These are phyloP conservation scores for Tringa solitaria DNA, from an alignment of 2,113 vertebrate genomes.

Conservation along the genomic window DNA sequence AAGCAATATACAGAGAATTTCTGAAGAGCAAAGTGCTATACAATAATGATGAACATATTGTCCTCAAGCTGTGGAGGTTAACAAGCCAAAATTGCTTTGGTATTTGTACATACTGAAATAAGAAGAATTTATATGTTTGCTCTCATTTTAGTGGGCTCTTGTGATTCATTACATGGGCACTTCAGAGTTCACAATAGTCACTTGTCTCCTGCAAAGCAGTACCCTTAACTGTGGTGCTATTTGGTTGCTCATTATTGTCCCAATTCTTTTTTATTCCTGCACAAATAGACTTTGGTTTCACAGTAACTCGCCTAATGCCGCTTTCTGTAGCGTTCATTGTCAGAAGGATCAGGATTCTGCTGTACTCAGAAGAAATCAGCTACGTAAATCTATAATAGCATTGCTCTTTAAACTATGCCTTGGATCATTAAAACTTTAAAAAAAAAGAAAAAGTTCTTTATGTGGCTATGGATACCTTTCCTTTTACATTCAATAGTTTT, in stretches of 20 bases:
- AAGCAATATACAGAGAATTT: background rate
- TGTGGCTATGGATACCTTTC: background rate
- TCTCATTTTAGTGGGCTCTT: slow-evolving; percentile 43
- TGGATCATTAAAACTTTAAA: background rate
- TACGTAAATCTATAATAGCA: background rate
- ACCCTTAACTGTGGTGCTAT: background rate
- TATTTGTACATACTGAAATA: slow-evolving; percentile 29
- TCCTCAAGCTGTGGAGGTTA: slow-evolving; percentile 46
- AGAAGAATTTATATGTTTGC: slow-evolving; percentile 42
- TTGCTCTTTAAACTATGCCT: slow-evolving; percentile 7
- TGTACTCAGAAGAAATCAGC: background rate
- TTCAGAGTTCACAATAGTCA: slow-evolving; percentile 36
- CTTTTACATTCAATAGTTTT: background rate
- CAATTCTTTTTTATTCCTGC: background rate
- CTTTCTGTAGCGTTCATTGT: background rate
- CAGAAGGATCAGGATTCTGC: background rate
- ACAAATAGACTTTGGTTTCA: slow-evolving; percentile 15
- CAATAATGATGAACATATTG: background rate
- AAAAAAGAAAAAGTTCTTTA: background rate
- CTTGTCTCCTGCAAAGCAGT: slow-evolving; percentile 46
- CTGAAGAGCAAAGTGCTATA: background rate
- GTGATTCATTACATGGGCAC: slow-evolving; percentile 48
- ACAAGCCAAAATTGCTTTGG: slow-evolving; percentile 22
- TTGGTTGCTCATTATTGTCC: slow-evolving; percentile 33
- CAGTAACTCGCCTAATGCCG: background rate